Conservation (phyloP, 2,797 vertebrate genomes). For the Valencia hispanica region DNA sequence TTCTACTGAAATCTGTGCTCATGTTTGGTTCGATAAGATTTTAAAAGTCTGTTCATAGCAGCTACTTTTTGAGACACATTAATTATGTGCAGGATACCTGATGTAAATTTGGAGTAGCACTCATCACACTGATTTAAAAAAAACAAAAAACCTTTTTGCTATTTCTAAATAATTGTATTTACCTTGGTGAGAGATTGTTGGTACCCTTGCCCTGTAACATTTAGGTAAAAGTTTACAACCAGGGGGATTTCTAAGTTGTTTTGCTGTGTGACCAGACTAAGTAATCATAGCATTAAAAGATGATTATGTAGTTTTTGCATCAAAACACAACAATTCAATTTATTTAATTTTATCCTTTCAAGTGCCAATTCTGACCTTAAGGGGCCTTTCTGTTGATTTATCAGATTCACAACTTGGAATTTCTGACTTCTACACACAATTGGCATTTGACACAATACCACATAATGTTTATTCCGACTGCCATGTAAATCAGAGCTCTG, state of each 20-base stretch:
- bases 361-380: background rate
- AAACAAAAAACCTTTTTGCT: background rate
- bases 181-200: too few species aligned
- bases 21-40: background rate
- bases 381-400: too few species aligned
- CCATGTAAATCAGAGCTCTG: too few species aligned
- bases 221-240: background rate
- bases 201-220: background rate
- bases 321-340: background rate
- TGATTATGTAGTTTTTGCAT: background rate
- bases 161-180: background rate
- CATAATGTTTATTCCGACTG: too few species aligned
- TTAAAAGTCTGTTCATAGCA: background rate
- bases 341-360: background rate
- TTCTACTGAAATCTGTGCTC: background rate
- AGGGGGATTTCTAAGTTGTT: background rate
- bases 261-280: background rate
- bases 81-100: background rate
- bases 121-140: background rate
- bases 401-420: too few species aligned
- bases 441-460: too few species aligned
- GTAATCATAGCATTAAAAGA: background rate
- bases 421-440: too few species aligned
- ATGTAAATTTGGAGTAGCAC: background rate
- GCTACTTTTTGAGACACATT: background rate